phyloP scores from a whole-genome alignment of 2,888 invertebrate genomes.

The Eupithecia abbreviata region DNA sequence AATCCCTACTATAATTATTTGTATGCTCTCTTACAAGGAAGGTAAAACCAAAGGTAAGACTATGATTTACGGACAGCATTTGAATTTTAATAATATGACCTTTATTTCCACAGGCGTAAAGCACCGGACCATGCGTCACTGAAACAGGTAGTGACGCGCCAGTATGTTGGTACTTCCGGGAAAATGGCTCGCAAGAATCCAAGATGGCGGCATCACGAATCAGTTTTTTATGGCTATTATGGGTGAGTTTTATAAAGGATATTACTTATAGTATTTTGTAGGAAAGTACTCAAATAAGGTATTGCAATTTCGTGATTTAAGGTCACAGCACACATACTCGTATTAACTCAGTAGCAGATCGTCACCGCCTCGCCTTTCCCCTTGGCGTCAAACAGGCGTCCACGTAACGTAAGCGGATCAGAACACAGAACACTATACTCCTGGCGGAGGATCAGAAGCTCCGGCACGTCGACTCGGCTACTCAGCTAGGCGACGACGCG shows the following conservation, averaged over 20 bases:
- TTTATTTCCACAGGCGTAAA: conserved; percentile 9
- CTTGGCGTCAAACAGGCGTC: no score
- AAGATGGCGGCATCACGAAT: conserved; percentile 70
- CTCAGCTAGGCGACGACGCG: no score
- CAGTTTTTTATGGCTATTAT: conserved; percentile 78
- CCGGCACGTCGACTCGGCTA: no score
- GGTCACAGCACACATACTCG: no score
- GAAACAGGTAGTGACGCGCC: conserved; percentile 49
- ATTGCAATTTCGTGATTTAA: not conserved
- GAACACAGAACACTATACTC: no score
- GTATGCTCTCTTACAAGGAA: not conserved
- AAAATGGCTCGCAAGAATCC: conserved; percentile 69
- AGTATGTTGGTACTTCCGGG: conserved; percentile 67
- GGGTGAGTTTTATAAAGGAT: conserved; percentile 60
- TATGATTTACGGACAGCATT: conserved; percentile 2
- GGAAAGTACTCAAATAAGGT: no score
- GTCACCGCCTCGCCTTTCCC: no score
- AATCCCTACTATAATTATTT: not conserved
- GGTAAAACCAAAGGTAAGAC: conserved; percentile 14
- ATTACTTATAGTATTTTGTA: no score
- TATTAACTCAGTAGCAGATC: no score
- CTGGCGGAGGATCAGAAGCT: no score
- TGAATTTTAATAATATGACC: conserved; percentile 9
- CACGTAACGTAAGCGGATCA: no score
- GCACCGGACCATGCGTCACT: conserved; percentile 53